Conservation (phyloP, 2,113 vertebrate genomes). For the Ptilonorhynchus violaceus region DNA sequence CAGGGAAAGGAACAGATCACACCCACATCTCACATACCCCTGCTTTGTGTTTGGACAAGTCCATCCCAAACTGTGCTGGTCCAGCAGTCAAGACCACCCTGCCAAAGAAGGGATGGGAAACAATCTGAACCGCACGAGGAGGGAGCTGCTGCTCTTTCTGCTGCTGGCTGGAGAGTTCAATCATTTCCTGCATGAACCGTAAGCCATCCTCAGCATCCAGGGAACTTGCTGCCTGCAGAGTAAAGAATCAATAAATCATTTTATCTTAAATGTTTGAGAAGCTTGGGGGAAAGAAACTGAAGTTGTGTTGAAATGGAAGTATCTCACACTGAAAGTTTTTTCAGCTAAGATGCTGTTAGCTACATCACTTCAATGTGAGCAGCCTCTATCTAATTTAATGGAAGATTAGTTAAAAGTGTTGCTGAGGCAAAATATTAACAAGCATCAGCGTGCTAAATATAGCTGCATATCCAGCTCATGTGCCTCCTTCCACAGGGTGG, state of each 20-base stretch:
- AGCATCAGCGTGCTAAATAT: background rate
- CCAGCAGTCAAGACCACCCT: constrained; percentile 95
- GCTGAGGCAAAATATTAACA: background rate
- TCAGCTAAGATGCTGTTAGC: background rate
- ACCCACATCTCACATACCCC: constrained; percentile 76
- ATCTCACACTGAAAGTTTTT: background rate
- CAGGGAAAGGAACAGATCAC: background rate
- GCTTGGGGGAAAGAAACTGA: background rate
- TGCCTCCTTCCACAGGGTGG: background rate
- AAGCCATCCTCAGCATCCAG: constrained; percentile 95
- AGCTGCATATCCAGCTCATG: background rate
- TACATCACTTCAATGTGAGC: background rate
- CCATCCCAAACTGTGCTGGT: constrained; percentile 94
- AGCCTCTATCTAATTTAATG: background rate
- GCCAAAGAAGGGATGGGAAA: constrained; percentile 95
- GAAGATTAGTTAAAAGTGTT: background rate
- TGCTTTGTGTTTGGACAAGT: constrained; percentile 89
- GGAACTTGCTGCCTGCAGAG: constrained; percentile 87
- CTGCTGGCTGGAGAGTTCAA: constrained; percentile 97
- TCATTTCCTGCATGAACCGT: constrained; percentile 99
- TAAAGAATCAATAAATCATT: background rate
- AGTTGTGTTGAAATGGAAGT: background rate
- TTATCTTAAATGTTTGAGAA: background rate
- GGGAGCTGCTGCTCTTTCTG: constrained; percentile 98
- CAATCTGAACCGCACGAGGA: constrained; percentile 93